These are phyloP conservation scores for Cetoscarus ocellatus DNA, from an alignment of 2,797 vertebrate species.

Conservation along the genomic window DNA sequence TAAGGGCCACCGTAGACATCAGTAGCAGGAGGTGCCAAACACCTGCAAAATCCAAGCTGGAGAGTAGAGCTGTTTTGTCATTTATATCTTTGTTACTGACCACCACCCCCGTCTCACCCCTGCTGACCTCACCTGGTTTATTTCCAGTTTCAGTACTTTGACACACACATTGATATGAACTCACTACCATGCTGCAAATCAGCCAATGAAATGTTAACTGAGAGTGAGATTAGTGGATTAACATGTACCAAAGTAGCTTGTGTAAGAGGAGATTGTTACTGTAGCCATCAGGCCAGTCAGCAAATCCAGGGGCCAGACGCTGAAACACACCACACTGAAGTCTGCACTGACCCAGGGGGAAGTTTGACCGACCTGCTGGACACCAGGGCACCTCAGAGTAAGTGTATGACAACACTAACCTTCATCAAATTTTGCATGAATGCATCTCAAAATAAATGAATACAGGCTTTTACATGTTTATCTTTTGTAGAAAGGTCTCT, in stretches of 20 bases:
- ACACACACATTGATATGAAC: constrained; percentile 1
- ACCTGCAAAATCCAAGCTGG: neutral
- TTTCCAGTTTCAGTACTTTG: neutral
- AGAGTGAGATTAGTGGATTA: constrained; percentile 83
- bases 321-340: constrained; percentile 3
- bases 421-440: neutral
- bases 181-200: constrained; percentile 40
- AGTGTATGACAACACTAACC: constrained; percentile 28
- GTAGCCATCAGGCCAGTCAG: constrained; percentile 56
- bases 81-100: constrained; percentile 1
- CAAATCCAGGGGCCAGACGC: constrained; percentile 59
- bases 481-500: neutral
- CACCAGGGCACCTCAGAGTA: constrained; percentile 28
- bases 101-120: neutral
- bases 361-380: constrained; percentile 4
- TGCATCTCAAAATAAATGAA: neutral
- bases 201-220: constrained; percentile 73
- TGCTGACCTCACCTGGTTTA: neutral
- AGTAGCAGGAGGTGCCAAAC: neutral
- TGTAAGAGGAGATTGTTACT: constrained; percentile 63
- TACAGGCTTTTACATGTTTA: neutral
- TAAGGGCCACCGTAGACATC: neutral
- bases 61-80: constrained; percentile 1
- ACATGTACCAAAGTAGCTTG: constrained; percentile 77
- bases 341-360: constrained; percentile 11